Conservation (phyloP, 2,888 invertebrate species). For the Aproaerema taeniolella region DNA sequence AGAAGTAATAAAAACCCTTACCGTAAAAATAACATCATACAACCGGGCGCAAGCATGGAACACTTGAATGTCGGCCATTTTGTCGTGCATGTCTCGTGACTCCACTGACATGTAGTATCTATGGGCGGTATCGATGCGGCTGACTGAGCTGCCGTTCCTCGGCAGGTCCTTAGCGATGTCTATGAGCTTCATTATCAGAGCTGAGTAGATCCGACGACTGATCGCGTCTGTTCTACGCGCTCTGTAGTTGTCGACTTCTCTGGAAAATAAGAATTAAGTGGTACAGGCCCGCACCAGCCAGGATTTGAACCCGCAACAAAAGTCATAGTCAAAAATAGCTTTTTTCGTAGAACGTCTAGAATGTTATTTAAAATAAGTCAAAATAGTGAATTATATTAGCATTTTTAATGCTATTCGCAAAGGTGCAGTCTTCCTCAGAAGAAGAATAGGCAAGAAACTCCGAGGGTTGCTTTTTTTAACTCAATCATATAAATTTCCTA, state of each 20-base stretch:
- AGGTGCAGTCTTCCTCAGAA: too few relatives aligned
- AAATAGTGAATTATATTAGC: too few relatives aligned
- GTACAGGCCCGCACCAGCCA: too few relatives aligned
- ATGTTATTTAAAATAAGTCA: too few relatives aligned
- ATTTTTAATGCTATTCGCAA: too few relatives aligned
- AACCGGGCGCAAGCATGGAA: conserved; percentile 56
- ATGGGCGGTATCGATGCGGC: conserved; percentile 56
- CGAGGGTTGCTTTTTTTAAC: too few relatives aligned
- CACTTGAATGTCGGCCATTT: conserved; percentile 62
- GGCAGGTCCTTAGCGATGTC: conserved; percentile 66
- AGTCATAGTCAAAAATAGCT: too few relatives aligned
- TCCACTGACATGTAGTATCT: conserved; percentile 59
- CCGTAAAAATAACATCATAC: conserved; percentile 57
- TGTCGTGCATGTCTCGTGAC: conserved; percentile 55
- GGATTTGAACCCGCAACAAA: too few relatives aligned
- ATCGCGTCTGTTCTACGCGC: conserved; percentile 59
- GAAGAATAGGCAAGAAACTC: too few relatives aligned
- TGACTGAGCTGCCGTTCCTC: conserved; percentile 34
- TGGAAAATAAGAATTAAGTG: too few relatives aligned
- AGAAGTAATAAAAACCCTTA: conserved; percentile 25
- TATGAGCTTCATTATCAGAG: conserved; percentile 63
- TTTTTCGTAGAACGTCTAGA: too few relatives aligned
- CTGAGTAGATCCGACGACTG: conserved; percentile 59
- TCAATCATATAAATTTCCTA: too few relatives aligned
- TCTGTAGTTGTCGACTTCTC: conserved; percentile 64